Percentiles rank a stretch among this genome's conserved stretches.
Conservation (phyloP, 2,888 invertebrate species). For the Mongoloraphidia duomilia region DNA sequence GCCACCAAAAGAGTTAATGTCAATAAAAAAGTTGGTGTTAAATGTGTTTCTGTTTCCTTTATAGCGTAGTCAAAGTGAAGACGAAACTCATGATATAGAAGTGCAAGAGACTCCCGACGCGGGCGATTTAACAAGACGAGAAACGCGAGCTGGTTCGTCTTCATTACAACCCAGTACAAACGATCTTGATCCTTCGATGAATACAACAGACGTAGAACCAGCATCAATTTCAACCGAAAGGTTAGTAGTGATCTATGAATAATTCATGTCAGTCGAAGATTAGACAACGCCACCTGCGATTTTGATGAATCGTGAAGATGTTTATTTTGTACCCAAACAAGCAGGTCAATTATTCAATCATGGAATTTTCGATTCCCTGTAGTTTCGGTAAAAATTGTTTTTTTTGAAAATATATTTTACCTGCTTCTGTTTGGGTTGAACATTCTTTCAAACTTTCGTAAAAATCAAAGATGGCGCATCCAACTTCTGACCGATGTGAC, state of each 20-base stretch:
- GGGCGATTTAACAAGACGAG: constrained; percentile 27
- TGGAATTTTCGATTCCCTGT: too few relatives aligned
- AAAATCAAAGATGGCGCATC: not conserved
- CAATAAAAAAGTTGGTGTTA: too few relatives aligned
- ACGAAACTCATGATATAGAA: constrained; percentile 13
- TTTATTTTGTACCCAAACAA: too few relatives aligned
- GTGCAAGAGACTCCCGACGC: constrained; percentile 22
- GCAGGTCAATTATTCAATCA: too few relatives aligned
- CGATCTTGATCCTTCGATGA: constrained; percentile 1
- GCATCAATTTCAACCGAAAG: too few relatives aligned
- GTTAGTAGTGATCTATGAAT: too few relatives aligned
- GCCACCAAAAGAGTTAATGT: too few relatives aligned
- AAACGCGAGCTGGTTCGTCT: constrained; percentile 17
- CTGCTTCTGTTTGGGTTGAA: not conserved
- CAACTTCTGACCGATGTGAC: constrained; percentile 7
- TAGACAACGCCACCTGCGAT: too few relatives aligned
- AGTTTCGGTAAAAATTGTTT: not conserved
- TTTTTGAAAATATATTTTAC: not conserved
- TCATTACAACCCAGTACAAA: not conserved
- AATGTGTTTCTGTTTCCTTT: not conserved
- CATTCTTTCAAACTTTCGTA: not conserved
- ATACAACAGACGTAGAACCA: not conserved
- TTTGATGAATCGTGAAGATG: too few relatives aligned
- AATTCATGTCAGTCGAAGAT: too few relatives aligned
- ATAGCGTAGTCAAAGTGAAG: not conserved